Evolutionary conservation across 2,113 vertebrate species (phyloP), one percentile per base, ranked within the genome.

Genomic region (Helogale parvula): DNA sequence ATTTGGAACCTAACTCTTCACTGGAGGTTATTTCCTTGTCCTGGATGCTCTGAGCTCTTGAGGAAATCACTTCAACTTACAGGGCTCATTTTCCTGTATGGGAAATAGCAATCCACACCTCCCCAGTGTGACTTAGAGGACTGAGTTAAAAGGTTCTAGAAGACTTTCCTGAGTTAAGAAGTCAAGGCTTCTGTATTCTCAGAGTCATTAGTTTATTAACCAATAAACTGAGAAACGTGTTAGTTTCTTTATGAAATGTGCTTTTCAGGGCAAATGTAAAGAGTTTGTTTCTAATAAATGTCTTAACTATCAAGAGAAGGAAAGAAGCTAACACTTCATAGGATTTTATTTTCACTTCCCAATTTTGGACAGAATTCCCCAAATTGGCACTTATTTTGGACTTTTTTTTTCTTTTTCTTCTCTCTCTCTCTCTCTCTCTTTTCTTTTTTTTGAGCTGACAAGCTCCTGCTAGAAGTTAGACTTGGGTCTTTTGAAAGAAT

Each of bases 301-400:
- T 88, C 83, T 90, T 83, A 88, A 92, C 29, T 94, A 10, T 77
- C 71, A 82, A 92, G 60, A 90, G 50, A 12, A 94, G n/a, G 83
- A 91, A 96, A 71, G 74, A 83, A 97, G 33, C 21, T 41, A 69
- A 45, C 13, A 11, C 27, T 89, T 16, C 33, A 6, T 68, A 80
- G 57, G n/a, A 80, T 52, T 29, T 87, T 88, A 66, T 33, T 7
- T 9, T 82, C 66, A 41, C 68, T 91, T 91, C 15, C 50, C 17
- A 68, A 54, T 35, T 91, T 93, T 57, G 50, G 33, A 52, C 5
- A 54, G 38, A 96, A 95, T 96, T 92, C n/a, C 71, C 88, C 57
- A 93, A 88, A 60, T 35, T 83, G 45, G 33, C 38, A 90, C 41
- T 8, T 74, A 76, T 66, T 54, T 94, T 77, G 38, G 76, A 69